Evolutionary conservation across 2,113 vertebrate genomes (phyloP).

Genomic region (Odocoileus virginianus): DNA sequence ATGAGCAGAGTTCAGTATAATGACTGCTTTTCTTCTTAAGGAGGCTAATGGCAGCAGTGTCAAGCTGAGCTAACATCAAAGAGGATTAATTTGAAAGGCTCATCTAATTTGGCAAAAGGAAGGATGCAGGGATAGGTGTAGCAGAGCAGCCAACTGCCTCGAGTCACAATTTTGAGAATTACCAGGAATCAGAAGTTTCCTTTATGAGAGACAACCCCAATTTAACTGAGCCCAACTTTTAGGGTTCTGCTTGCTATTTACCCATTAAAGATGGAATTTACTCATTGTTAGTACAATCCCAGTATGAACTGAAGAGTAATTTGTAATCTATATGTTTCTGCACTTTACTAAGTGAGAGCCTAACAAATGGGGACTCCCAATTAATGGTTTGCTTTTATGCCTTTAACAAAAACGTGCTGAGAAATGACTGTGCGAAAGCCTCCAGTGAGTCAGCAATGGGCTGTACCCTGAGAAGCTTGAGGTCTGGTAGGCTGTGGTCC

Average conservation of each 20-base stretch:
- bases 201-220: not conserved
- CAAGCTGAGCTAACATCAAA: slow-evolving; percentile 32
- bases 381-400: not conserved
- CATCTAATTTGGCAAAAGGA: slow-evolving; percentile 18
- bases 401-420: not conserved
- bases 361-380: not conserved
- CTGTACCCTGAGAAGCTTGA: not conserved
- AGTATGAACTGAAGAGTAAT: not conserved
- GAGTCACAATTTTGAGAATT: not conserved
- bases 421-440: not conserved
- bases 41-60: slow-evolving; percentile 15
- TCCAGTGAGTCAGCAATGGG: not conserved
- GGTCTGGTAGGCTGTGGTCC: not conserved
- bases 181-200: not conserved
- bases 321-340: not conserved
- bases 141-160: slow-evolving; percentile 37
- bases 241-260: not conserved
- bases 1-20: not conserved
- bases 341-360: not conserved
- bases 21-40: not conserved
- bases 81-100: slow-evolving; percentile 26
- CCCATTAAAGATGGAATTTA: not conserved
- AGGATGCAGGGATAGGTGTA: not conserved
- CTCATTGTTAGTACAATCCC: not conserved
- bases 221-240: not conserved